Evolutionary conservation across 2,888 invertebrate species (phyloP).

Genomic region (Camponotus fellah): DNA sequence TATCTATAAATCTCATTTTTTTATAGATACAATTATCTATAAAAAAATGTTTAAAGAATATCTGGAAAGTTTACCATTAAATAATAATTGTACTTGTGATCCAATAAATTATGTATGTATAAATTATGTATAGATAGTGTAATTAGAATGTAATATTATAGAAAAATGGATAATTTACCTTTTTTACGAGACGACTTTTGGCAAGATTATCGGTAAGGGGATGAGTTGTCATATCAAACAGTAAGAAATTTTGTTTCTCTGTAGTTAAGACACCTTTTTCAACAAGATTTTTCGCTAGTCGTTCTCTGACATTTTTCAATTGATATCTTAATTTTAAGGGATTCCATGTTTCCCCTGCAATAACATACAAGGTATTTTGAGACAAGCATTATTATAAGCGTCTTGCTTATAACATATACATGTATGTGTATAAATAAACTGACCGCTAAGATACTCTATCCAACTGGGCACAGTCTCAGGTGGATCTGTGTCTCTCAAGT

Average conservation of each 20-base stretch:
- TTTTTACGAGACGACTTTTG: constrained; percentile 98
- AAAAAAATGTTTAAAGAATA: neutral
- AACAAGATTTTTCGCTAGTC: constrained; percentile 99
- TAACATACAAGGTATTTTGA: constrained; percentile 7
- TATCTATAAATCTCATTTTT: too few relatives aligned
- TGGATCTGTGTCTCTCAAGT: constrained; percentile 99
- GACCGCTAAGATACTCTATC: constrained; percentile 99
- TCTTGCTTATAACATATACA: neutral
- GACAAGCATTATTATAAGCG: neutral
- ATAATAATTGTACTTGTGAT: neutral
- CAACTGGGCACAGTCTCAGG: constrained; percentile 99
- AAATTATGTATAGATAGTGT: neutral
- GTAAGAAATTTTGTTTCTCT: constrained; percentile 99
- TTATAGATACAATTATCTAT: too few relatives aligned
- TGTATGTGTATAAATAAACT: constrained; percentile 77
- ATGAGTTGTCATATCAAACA: constrained; percentile 99
- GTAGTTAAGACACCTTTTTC: constrained; percentile 99
- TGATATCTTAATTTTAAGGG: constrained; percentile 99
- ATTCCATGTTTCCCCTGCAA: constrained; percentile 99
- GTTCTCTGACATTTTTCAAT: constrained; percentile 98
- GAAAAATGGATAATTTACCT: constrained; percentile 87
- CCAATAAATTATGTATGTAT: neutral
- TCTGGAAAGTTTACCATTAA: neutral
- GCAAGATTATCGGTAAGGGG: constrained; percentile 98
- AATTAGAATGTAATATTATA: neutral